These are phyloP conservation scores for Pteruthius melanotis DNA, from an alignment of 2,113 vertebrate genomes.

Conservation along the genomic window DNA sequence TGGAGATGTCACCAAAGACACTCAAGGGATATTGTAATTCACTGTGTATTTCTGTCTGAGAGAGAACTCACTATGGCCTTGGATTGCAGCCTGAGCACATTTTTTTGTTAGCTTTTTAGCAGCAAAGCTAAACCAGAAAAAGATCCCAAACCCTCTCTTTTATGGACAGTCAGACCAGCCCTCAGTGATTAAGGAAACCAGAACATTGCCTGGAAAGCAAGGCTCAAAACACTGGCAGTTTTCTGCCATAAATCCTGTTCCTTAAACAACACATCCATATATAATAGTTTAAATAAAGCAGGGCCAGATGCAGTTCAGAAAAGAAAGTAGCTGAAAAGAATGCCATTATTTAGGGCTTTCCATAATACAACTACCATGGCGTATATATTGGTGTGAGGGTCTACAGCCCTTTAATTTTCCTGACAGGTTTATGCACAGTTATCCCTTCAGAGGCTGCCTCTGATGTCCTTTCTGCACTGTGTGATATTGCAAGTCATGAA, in stretches of 20 bases:
- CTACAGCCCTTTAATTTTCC: constrained; percentile 32
- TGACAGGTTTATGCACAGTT: constrained; percentile 43
- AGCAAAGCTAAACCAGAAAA: constrained; percentile 5
- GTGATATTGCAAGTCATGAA: background rate
- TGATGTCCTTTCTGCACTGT: background rate
- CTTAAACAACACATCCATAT: constrained; percentile 46
- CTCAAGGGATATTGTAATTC: background rate
- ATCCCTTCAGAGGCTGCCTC: background rate
- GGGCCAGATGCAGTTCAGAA: constrained; percentile 37
- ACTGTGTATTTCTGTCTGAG: background rate
- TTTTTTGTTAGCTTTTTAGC: background rate
- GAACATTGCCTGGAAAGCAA: constrained; percentile 33
- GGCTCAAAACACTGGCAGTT: constrained; percentile 16
- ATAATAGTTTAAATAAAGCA: constrained; percentile 46
- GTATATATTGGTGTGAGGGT: constrained; percentile 5
- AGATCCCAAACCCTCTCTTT: background rate
- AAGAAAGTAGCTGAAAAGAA: constrained; percentile 18
- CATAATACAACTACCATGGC: background rate
- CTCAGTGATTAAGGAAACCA: constrained; percentile 38
- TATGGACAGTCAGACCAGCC: constrained; percentile 1
- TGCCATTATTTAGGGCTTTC: constrained; percentile 17
- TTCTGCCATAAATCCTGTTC: constrained; percentile 46
- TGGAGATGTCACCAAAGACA: background rate
- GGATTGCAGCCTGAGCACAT: background rate
- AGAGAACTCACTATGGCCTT: background rate